Base-by-base conservation (phyloP, 1,140 invertebrate species). In the Drosophila gunungcola region DNA sequence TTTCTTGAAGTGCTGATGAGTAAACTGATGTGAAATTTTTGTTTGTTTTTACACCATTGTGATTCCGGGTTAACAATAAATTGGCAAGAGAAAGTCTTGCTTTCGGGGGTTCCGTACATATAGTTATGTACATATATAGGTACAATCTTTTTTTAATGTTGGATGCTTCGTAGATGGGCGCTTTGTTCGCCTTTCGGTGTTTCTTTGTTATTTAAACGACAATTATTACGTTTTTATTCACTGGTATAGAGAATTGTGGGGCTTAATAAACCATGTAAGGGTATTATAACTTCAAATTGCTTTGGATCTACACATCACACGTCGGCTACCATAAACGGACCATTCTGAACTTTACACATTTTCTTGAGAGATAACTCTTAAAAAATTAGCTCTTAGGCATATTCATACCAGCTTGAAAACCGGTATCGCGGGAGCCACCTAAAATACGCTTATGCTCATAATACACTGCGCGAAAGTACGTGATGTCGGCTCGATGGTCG, bases 301-400 rank as follows among this genome's bases (percentile, higher is more conserved):
- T 6, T 36, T 3, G 52, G 13, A 16, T 41, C 25, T n/a, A 41
- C 42, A 58, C 62, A 46, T 45, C 61, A 45, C 58, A 60, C 54
- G 57, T 45, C 42, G 29, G 16, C 16, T 21, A 21, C 57, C 57
- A 63, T 36, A 46, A 63, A 63, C 57, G 25, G 57, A 27, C 32
- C 42, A n/a, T 68, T 56, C 68, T 72, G 68, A 72, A 72, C 68
- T 70, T 72, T 72, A 72, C 43, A 72, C 65, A 72, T 70, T 57
- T 51, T 72, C 68, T 70, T 13, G 67, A 29, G 36, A 67, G 68
- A 72, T 72, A 72, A 72, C 68, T 72, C 67, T 57, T 72, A 41
- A 49, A 72, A 70, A 72, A 70, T 72, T 72, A 72, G 68, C 68
- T 72, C 68, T 72, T 72, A 25, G 68, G 68, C 68, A 72, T 72